phyloP scores from a whole-genome alignment of 2,113 vertebrate species.

The Dasypus novemcinctus region DNA sequence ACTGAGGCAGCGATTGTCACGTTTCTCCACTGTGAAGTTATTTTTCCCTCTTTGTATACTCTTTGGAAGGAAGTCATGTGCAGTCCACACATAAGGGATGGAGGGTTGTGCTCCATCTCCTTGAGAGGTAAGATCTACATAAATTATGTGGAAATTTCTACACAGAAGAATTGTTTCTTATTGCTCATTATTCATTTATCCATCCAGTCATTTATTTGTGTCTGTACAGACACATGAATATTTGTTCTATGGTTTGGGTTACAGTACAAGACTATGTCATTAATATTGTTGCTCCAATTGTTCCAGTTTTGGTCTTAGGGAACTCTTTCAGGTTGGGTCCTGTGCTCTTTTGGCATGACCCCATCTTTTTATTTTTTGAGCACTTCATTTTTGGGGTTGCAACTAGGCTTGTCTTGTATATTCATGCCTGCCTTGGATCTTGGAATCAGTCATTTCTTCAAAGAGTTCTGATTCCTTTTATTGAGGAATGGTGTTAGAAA shows the following conservation, averaged over 20 bases:
- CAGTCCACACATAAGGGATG: not conserved
- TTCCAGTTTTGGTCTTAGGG: not conserved
- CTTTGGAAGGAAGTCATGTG: not conserved
- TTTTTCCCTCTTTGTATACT: not conserved
- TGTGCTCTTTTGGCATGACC: not conserved
- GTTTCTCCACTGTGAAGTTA: not conserved
- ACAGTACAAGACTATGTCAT: not conserved
- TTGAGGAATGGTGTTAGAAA: not conserved
- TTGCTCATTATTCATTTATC: not conserved
- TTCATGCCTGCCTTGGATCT: not conserved
- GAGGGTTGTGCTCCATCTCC: not conserved
- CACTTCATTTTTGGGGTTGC: not conserved
- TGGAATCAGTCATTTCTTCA: not conserved
- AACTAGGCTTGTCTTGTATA: not conserved
- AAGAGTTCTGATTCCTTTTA: not conserved
- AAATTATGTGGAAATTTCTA: not conserved
- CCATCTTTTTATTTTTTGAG: not conserved
- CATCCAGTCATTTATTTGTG: not conserved
- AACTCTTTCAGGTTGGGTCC: not conserved
- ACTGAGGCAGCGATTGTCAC: not conserved
- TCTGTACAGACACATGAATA: not conserved
- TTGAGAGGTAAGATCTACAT: not conserved
- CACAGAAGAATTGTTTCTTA: not conserved
- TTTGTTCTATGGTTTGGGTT: not conserved
- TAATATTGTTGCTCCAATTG: not conserved